Base-by-base conservation (phyloP, 2,888 invertebrate species). In the Drepanosiphum platanoidis region DNA sequence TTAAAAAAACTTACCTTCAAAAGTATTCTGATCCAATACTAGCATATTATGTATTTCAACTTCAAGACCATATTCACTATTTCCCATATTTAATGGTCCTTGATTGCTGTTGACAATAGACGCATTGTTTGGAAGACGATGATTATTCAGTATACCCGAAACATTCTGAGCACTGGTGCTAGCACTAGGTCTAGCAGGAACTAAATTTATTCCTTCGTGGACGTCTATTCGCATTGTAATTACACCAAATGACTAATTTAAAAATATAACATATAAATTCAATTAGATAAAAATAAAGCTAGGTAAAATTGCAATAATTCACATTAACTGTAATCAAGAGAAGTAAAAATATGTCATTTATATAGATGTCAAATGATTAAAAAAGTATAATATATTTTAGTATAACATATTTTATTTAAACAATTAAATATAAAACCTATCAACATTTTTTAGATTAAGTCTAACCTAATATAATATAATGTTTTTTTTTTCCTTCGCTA, bases 21-120 rank as follows among this genome's bases (percentile, higher is more conserved):
- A 98, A 0, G 98, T 98, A 90, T 98, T 97, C 89, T 98, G 97
- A 91, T 99, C 97, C 86, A 99, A 94, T 78, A 99, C 92, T 39
- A 99, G 92, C 87, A 99, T 92, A 90, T 95, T 96, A 90, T 97
- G 95, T 39, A 96, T 93, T 90, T 98, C 97, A 22, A 96, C 92
- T 90, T 98, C 97, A 89, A 95, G 94, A 0, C 96, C 95, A 88
- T 77, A 84, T 84, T 84, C 84, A 77, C 68, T 77, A 68, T 22
- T 36, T 22, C 83, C 83, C 4, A 83, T 66, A 83, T 8, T 30
- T 46, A 84, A 32, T 77, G 83, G 71, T 36, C 66, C 83, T 15
- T 77, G 84, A 77, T 30, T 84, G 39, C 68, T 77, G 68, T 39
- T 75, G 1, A 30, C 27, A 15, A 8, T 1, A 9, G 66, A 22